Evolutionary conservation across 1,140 invertebrate genomes (phyloP), one percentile per base, ranked within the genome.

Genomic region (Pristionchus pacificus): DNA sequence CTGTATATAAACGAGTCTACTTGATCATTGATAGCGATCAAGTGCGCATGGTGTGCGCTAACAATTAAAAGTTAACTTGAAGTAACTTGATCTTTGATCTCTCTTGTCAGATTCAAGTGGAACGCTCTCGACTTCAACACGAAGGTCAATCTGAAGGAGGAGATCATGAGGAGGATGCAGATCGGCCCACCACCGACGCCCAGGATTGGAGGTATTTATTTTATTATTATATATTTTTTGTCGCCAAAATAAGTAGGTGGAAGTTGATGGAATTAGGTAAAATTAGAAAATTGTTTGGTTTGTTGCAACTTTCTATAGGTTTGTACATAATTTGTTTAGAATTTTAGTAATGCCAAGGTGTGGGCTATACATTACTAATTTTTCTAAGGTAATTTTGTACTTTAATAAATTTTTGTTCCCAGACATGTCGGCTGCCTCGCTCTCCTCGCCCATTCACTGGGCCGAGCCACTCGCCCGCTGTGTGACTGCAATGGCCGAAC

Each of bases 71-170:
- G n/a, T n/a, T n/a, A n/a, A n/a, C n/a, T n/a, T n/a, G n/a, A n/a
- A n/a, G n/a, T n/a, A n/a, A n/a, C n/a, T n/a, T n/a, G n/a, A n/a
- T n/a, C n/a, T n/a, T n/a, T n/a, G n/a, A n/a, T n/a, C n/a, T n/a
- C n/a, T n/a, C n/a, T n/a, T n/a, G n/a, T n/a, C n/a, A 78, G 77
- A 62, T 78, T 72, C 62, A 79, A 79, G 78, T 79, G 78, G 78
- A 33, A 64, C 15, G 6, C 32, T 31, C 28, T 65, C 6, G 15
- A 25, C 14, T 13, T 62, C 0, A 69, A 71, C 6, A 65, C 78
- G 58, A 55, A 38, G 19, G 32, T 66, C 6, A 62, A 72, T 14
- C n/a, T 73, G 15, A 29, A 65, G 2, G 30, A 74, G 31, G 63
- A 63, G 25, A 72, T 79, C 1, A 65, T 73, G 73, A 55, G 30